Conservation (phyloP, 2,888 invertebrate species). For the Labia minor region DNA sequence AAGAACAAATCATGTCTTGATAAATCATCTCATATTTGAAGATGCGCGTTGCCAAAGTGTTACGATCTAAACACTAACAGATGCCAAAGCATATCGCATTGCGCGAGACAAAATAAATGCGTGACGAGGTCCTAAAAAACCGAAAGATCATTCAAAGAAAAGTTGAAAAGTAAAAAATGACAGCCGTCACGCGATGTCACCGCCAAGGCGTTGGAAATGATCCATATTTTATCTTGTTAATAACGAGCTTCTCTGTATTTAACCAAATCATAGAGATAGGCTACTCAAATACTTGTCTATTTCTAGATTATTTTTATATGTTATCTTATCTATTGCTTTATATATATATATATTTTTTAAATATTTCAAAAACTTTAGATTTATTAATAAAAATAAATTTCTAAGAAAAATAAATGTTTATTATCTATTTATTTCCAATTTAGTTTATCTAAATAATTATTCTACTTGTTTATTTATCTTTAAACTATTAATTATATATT, state of each 20-base stretch:
- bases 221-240: slow-evolving; percentile 13
- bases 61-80: too few species aligned
- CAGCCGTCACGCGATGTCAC: not conserved
- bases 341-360: too few species aligned
- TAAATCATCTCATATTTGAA: not conserved
- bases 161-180: not conserved
- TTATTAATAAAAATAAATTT: too few species aligned
- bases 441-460: too few species aligned
- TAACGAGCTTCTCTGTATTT: not conserved
- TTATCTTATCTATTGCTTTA: too few species aligned
- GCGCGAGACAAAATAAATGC: not conserved
- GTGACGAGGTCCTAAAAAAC: not conserved
- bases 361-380: too few species aligned
- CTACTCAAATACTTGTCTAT: too few species aligned
- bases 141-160: not conserved
- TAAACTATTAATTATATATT: too few species aligned
- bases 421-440: too few species aligned
- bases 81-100: slow-evolving; percentile 4
- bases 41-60: not conserved
- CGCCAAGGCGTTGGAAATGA: slow-evolving; percentile 3
- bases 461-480: too few species aligned
- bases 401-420: too few species aligned
- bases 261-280: not conserved
- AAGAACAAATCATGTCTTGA: not conserved
- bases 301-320: too few species aligned